A percentile compares a stretch with the other conserved stretches of the same genome.
Conservation (phyloP, 2,113 vertebrate species). For the Paralichthys olivaceus region DNA sequence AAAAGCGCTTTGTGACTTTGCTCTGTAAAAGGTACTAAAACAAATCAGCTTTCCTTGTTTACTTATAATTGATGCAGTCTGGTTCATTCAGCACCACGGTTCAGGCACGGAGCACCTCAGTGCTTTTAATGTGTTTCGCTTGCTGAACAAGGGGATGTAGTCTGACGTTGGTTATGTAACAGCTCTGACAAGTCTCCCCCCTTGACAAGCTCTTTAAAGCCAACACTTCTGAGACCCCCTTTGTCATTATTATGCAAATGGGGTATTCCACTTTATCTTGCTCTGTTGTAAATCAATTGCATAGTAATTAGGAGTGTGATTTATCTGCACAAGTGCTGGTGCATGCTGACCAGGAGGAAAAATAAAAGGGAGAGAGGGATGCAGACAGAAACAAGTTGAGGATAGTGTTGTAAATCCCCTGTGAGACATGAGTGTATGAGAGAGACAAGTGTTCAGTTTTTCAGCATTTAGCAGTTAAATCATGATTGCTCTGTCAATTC, state of each 20-base stretch:
- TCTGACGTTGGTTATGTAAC: neutral
- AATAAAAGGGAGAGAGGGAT: neutral
- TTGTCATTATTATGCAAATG: conserved; percentile 71
- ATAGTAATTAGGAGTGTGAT: conserved; percentile 52
- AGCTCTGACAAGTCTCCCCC: neutral
- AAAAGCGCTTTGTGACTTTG: too few relatives aligned
- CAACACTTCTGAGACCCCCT: conserved; percentile 27
- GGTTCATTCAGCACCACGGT: too few relatives aligned
- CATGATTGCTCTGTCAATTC: neutral
- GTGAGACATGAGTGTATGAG: too few relatives aligned
- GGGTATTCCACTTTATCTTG: conserved; percentile 44
- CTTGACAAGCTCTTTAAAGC: conserved; percentile 11
- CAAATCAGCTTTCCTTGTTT: too few relatives aligned
- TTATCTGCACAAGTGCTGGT: conserved; percentile 36
- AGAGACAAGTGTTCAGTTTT: neutral
- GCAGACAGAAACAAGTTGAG: neutral
- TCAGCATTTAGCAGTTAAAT: too few relatives aligned
- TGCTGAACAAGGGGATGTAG: neutral
- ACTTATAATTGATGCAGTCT: too few relatives aligned
- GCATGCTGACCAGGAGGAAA: neutral
- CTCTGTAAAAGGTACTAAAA: too few relatives aligned
- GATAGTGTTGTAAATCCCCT: neutral
- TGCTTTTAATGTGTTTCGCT: too few relatives aligned
- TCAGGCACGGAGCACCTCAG: too few relatives aligned
- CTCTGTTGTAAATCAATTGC: conserved; percentile 62